Conservation (phyloP, 2,797 vertebrate species). For the Chrosomus eos region DNA sequence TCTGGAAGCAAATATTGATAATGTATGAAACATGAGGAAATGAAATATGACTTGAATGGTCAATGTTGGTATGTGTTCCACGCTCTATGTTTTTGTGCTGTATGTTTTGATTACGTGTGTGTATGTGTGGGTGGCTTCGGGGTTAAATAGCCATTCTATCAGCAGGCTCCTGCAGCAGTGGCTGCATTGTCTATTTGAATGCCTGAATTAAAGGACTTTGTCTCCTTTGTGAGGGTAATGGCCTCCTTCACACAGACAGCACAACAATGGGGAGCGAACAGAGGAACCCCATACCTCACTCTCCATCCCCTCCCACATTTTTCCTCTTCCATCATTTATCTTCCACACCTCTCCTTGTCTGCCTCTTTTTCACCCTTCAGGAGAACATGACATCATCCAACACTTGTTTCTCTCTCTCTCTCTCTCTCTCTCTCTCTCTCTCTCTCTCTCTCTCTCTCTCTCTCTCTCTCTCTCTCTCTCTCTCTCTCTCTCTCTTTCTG, state of each 20-base stretch:
- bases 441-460: too few species aligned
- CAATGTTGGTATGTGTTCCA: background rate
- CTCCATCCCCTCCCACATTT: background rate
- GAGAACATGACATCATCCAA: conserved; percentile 6
- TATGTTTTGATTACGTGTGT: conserved; percentile 3
- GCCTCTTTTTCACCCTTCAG: conserved; percentile 6
- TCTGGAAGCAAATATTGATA: background rate
- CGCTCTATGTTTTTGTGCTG: background rate
- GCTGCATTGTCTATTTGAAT: conserved; percentile 47
- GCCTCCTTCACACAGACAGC: conserved; percentile 53
- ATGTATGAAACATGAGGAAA: background rate
- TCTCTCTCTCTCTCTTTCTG: background rate
- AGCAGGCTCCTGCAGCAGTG: conserved; percentile 45
- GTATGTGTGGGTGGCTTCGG: conserved; percentile 6
- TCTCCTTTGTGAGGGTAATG: conserved; percentile 53
- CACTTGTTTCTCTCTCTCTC: background rate
- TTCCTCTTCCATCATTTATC: conserved; percentile 12
- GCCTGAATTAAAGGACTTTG: conserved; percentile 57
- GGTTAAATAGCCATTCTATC: conserved; percentile 54
- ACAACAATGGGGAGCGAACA: conserved; percentile 47
- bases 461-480: too few species aligned
- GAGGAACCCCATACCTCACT: conserved; percentile 16
- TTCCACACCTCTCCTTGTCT: conserved; percentile 14
- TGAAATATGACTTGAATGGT: background rate
- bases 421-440: background rate